Evolutionary conservation across 2,888 invertebrate species (phyloP), one percentile per base, ranked within the genome.

Genomic region (Eulithis prunata): DNA sequence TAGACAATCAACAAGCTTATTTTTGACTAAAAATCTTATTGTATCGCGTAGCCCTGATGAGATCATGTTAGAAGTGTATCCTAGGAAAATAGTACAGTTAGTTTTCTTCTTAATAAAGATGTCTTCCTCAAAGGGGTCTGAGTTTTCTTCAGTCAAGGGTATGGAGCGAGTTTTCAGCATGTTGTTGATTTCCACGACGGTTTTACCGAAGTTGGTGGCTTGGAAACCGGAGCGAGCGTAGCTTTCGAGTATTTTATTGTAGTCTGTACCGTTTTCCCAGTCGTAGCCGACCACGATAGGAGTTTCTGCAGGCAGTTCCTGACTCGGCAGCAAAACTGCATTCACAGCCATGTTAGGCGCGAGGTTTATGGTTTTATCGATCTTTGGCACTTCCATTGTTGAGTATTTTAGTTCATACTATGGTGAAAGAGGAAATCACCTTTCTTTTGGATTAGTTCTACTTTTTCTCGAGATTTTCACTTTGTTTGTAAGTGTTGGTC

Each of bases 1-100:
- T 71, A 99, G 94, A 82, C 98, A 98, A 88, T 99, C 99, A 43
- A 99, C 95, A 94, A 98, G 95, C 84, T 89, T 93, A 67, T 93
- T 90, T 81, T 90, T 92, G 0, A 92, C 91, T 71, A 93, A 75
- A 93, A 97, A 99, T 61, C 96, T 93, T 70, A 99, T 95, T 0
- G 97, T 96, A 80, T 99, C 99, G 69, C 99, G 93, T 66, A 99
- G 91, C 3, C 99, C 99, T 61, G 97, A 97, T 0, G 99, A 99
- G 41, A 98, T 97, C 94, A 99, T 96, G 88, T 99, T 99, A 0
- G 99, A 99, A 0, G 99, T 99, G 83, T 96, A 99, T 2, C 99
- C 99, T 70, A 99, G 90, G 88, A 99, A 99, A 81, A 99, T 97
- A 2, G 99, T 99, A 82, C 99, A 99, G 78, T 96, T 96, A 13